These are phyloP conservation scores for Galendromus occidentalis DNA, from an alignment of 1,140 invertebrate genomes.

Conservation along the genomic window DNA sequence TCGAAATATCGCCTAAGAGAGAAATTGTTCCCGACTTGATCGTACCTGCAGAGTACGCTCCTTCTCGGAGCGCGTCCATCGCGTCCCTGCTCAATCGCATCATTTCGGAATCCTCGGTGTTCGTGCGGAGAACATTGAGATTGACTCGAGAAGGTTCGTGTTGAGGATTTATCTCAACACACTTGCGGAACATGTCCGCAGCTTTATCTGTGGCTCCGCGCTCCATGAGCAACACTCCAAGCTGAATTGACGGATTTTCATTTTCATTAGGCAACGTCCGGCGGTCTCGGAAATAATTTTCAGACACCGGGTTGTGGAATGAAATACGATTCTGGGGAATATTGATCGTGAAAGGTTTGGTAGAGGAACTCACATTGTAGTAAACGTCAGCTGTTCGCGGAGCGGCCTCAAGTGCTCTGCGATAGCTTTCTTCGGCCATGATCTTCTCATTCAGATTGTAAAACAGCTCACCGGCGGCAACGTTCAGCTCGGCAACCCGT, in stretches of 20 bases:
- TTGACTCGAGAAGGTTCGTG: neutral
- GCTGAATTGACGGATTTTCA: no score
- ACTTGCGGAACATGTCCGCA: neutral
- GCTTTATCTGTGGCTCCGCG: neutral
- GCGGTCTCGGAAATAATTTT: no score
- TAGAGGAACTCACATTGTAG: neutral
- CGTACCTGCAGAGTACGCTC: neutral
- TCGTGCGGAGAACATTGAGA: neutral
- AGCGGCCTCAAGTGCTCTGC: neutral
- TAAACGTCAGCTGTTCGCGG: neutral
- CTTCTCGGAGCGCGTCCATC: neutral
- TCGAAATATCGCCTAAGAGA: no score
- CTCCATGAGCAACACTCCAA: slow-evolving; percentile 7
- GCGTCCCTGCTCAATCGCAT: neutral
- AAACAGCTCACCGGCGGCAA: neutral
- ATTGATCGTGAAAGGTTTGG: no score
- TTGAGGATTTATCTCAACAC: neutral
- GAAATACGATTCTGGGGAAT: no score
- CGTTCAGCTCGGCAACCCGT: neutral
- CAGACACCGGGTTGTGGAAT: no score
- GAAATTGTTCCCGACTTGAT: no score
- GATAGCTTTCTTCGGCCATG: neutral
- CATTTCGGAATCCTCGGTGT: neutral
- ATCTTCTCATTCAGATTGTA: neutral
- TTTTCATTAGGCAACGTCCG: no score